Base-by-base conservation (phyloP, 2,797 vertebrate species). In the Threskiornis aethiopicus region DNA sequence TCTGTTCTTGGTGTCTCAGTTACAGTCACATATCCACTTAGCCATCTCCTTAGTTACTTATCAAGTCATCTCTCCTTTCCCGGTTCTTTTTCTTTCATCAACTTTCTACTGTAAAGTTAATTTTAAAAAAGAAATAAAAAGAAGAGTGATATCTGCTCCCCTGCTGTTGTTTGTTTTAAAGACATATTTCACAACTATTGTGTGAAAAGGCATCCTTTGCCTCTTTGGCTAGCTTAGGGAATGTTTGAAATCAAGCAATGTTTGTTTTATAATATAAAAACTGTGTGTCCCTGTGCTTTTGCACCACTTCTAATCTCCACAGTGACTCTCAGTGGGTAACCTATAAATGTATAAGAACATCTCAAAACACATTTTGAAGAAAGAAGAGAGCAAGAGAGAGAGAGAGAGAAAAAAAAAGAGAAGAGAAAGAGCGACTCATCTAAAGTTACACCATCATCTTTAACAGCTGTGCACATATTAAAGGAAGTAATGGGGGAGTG, bases 401-500 rank as follows among this genome's bases (percentile, higher is more conserved):
- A 28, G 41, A 41, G 41, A 14, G 12, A 14, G 44, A 57, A 33
- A 39, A 39, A 39, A 15, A 70, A 51, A 88, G 91, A 96, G 57
- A 90, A 87, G 89, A 87, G 93, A 94, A 42, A 65, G 73, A 65
- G 70, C 96, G 33, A 96, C 97, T 98, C 98, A 96, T 98, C 98
- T 98, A 96, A 97, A 97, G 98, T 98, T 97, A 97, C 98, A 98
- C 96, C 98, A 96, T 97, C 98, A 84, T 97, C 89, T 91, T 97
- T 97, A 98, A 98, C 98, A 98, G 98, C 98, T 98, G 97, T 97
- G 97, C 64, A 94, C 82, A 89, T 97, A 97, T 97, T 95, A 97
- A 97, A 97, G 97, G 94, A 70, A 97, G 98, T 97, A 94, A 90
- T 67, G 97, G 98, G 98, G 98, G 98, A 98, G 98, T 98, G 97